These are phyloP conservation scores for Psittacula echo DNA, from an alignment of 2,797 vertebrate genomes.

Conservation along the genomic window DNA sequence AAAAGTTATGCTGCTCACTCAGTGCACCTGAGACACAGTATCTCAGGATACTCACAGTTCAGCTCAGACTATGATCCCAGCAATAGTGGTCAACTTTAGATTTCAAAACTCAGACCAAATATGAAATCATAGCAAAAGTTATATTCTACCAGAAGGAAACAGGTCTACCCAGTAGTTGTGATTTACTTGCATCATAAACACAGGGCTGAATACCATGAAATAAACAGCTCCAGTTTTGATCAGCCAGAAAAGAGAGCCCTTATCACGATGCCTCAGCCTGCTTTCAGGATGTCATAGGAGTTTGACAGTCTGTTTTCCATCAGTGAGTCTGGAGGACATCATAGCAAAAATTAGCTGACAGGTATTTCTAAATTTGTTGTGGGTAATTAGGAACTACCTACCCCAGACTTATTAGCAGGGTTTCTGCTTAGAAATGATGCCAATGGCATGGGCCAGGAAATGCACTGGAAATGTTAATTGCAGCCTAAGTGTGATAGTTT, in stretches of 20 bases:
- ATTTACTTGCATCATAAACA: neutral
- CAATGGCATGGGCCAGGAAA: neutral
- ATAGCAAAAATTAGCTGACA: neutral
- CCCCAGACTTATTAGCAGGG: neutral
- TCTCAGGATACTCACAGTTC: neutral
- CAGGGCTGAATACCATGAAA: neutral
- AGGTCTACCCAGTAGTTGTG: neutral
- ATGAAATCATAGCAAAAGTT: neutral
- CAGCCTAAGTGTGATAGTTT: neutral
- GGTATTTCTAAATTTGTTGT: conserved; percentile 21
- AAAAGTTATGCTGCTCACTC: neutral
- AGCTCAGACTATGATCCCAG: neutral
- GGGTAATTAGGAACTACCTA: neutral
- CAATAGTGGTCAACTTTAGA: neutral
- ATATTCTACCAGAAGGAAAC: neutral
- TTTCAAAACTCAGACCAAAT: conserved; percentile 4
- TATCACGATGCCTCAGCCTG: neutral
- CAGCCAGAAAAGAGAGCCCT: neutral
- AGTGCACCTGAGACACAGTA: neutral
- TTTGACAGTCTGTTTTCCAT: neutral
- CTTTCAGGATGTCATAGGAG: neutral
- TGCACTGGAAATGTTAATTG: neutral
- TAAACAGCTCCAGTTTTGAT: neutral
- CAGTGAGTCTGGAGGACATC: neutral
- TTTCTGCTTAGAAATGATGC: neutral